A percentile compares a stretch with the other conserved stretches of the same genome.
phyloP scores from a whole-genome alignment of 1,140 invertebrate species.

The Calliphora vicina region DNA sequence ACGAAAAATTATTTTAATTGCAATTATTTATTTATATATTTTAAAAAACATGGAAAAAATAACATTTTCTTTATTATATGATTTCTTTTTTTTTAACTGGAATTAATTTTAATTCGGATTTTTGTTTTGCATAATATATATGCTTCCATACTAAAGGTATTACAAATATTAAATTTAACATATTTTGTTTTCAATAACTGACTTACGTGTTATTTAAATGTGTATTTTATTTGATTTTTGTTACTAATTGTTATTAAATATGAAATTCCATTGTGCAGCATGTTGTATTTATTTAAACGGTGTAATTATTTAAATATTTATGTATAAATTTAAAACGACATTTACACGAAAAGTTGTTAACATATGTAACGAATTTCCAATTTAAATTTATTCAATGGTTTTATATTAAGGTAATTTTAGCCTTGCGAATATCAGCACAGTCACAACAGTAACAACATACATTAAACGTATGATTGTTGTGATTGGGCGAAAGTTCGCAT shows the following conservation, averaged over 20 bases:
- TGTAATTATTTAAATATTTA: background rate
- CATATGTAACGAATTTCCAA: background rate
- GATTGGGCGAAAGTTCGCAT: too few relatives aligned
- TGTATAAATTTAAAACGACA: background rate
- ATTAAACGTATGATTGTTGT: too few relatives aligned
- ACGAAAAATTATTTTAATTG: conserved; percentile 4
- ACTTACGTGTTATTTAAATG: background rate
- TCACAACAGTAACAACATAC: too few relatives aligned
- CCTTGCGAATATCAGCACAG: too few relatives aligned
- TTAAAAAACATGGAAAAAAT: background rate
- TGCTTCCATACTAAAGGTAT: background rate
- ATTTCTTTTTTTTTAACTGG: background rate
- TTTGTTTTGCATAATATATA: background rate
- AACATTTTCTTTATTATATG: background rate
- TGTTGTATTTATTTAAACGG: background rate
- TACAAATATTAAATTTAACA: background rate
- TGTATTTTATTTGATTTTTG: background rate
- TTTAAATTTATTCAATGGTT: too few relatives aligned
- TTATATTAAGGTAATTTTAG: too few relatives aligned
- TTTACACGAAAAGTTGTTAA: background rate
- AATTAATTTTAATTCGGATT: background rate
- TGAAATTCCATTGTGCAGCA: conserved; percentile 12
- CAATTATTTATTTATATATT: background rate
- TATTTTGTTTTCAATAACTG: background rate
- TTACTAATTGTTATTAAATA: background rate